A percentile compares a stretch with the other conserved stretches of the same genome.
phyloP scores from a whole-genome alignment of 2,888 invertebrate species.

The Tinea trinotella region DNA sequence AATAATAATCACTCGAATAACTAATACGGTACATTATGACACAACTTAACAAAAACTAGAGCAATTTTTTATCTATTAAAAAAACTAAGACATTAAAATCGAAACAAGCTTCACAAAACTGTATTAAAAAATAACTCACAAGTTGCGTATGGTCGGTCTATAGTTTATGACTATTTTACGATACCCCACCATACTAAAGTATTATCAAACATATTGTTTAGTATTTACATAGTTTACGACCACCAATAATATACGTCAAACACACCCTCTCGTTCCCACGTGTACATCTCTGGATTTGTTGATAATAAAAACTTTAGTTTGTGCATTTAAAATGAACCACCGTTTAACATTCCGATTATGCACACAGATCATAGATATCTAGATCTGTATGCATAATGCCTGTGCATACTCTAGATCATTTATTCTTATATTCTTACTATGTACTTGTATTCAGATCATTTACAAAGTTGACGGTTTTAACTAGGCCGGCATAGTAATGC shows the following conservation, averaged over 20 bases:
- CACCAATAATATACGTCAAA: slow-evolving; percentile 13
- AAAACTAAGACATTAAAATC: neutral
- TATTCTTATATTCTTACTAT: no score
- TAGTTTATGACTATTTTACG: slow-evolving; percentile 15
- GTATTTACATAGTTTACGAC: slow-evolving; percentile 11
- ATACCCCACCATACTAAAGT: slow-evolving; percentile 11
- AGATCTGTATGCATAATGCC: no score
- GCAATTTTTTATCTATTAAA: neutral
- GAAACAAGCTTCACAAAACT: neutral
- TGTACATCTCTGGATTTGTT: neutral
- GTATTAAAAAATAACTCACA: neutral
- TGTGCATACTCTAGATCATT: no score
- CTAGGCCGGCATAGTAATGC: no score
- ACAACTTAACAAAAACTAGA: no score
- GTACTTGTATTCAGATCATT: no score
- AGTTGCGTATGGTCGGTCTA: neutral
- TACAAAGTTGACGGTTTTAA: no score
- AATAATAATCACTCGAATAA: no score
- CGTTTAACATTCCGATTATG: slow-evolving; percentile 6
- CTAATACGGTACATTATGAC: no score
- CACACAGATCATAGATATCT: no score
- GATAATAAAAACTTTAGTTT: neutral
- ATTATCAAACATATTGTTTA: slow-evolving; percentile 15
- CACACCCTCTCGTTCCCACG: slow-evolving; percentile 16
- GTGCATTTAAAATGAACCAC: neutral